A percentile compares a stretch with the other conserved stretches of the same genome.
These are phyloP conservation scores for Muscina levida DNA, from an alignment of 2,888 invertebrate genomes.

Conservation along the genomic window DNA sequence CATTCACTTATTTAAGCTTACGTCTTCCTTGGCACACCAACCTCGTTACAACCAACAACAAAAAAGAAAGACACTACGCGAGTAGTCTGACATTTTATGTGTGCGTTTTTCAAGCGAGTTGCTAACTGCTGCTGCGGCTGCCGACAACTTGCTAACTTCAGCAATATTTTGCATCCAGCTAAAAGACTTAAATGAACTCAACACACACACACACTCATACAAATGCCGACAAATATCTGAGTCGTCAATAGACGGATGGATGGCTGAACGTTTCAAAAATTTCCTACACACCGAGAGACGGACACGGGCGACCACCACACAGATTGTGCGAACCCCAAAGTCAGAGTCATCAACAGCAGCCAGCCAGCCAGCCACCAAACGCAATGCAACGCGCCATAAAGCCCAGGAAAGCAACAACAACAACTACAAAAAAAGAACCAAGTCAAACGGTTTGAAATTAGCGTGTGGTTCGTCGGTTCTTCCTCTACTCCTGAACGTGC, in stretches of 20 bases:
- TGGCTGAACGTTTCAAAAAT: too few relatives aligned
- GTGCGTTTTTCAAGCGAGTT: constrained; percentile 7
- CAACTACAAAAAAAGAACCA: constrained; percentile 57
- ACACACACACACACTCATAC: too few relatives aligned
- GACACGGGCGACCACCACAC: neutral
- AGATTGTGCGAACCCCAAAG: neutral
- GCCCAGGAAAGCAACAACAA: constrained; percentile 39
- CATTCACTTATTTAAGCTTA: too few relatives aligned
- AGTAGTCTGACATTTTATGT: constrained; percentile 21
- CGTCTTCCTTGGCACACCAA: too few relatives aligned
- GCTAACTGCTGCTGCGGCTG: constrained; percentile 13
- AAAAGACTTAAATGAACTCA: too few relatives aligned
- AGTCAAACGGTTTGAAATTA: constrained; percentile 61
- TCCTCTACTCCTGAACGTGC: neutral
- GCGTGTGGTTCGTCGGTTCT: constrained; percentile 60
- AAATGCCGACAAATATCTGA: too few relatives aligned
- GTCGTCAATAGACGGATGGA: too few relatives aligned
- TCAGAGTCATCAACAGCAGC: neutral
- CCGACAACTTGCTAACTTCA: neutral
- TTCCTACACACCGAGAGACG: neutral
- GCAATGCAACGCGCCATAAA: constrained; percentile 19
- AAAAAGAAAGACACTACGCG: constrained; percentile 15
- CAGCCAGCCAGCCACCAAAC: too few relatives aligned
- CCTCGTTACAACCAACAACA: too few relatives aligned
- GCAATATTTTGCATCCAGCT: too few relatives aligned